A percentile compares a stretch with the other conserved stretches of the same genome.
Conservation (phyloP, 2,888 invertebrate species). For the Perizoma affinitatum region DNA sequence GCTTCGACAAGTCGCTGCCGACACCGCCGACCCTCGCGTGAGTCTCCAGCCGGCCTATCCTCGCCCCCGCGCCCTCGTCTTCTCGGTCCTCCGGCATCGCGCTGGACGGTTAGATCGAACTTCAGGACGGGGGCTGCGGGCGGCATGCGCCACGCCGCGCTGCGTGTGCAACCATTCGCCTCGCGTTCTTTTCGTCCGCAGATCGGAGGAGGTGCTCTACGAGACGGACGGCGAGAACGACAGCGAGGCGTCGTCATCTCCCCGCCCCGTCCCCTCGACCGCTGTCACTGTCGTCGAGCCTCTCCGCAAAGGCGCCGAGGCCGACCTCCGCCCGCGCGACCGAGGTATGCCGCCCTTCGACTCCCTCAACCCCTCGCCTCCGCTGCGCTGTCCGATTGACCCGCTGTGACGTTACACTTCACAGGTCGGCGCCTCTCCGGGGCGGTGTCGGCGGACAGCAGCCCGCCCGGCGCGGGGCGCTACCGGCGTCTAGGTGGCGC, state of each 20-base stretch:
- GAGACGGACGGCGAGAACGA: constrained; percentile 67
- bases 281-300: constrained; percentile 34
- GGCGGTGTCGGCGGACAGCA: constrained; percentile 65
- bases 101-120: too few relatives aligned
- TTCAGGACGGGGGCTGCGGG: too few relatives aligned
- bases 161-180: too few relatives aligned
- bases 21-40: constrained; percentile 91
- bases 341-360: constrained; percentile 5
- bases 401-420: constrained; percentile 11
- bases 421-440: constrained; percentile 61
- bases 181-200: constrained; percentile 30
- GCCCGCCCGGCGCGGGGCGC: constrained; percentile 69
- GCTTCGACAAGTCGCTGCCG: constrained; percentile 92
- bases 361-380: too few relatives aligned
- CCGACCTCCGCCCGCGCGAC: constrained; percentile 23
- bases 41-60: constrained; percentile 57
- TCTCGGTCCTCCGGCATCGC: neutral
- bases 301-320: constrained; percentile 27
- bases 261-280: constrained; percentile 37
- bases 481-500: constrained; percentile 50
- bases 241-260: constrained; percentile 47
- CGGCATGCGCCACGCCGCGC: too few relatives aligned
- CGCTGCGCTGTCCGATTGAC: too few relatives aligned
- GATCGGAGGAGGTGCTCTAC: constrained; percentile 65
- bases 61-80: neutral